Percentiles rank a stretch among this genome's conserved stretches.
Evolutionary conservation across 2,113 vertebrate genomes (phyloP).

Genomic region (Anolis sagrei): DNA sequence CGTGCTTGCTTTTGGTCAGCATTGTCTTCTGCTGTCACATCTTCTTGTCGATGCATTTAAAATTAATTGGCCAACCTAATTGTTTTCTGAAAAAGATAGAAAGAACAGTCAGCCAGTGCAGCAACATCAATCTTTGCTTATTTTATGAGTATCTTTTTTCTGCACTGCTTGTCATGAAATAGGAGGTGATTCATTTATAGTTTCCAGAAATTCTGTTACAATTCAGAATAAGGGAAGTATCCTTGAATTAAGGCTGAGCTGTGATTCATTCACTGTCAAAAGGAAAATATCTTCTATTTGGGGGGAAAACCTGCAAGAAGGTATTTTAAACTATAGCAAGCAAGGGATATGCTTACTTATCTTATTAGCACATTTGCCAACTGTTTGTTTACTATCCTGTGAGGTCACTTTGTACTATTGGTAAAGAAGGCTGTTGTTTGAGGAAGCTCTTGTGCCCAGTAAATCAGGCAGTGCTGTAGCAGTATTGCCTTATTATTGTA

Average conservation of each 20-base stretch:
- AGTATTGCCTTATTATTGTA: not conserved
- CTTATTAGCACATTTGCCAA: not conserved
- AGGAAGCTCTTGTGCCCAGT: not conserved
- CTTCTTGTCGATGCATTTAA: too few relatives aligned
- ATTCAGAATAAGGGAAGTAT: not conserved
- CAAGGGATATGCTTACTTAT: not conserved
- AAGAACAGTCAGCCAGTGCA: not conserved
- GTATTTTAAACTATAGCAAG: not conserved
- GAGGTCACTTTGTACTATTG: not conserved
- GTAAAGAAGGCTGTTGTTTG: not conserved
- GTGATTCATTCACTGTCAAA: not conserved
- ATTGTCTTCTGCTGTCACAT: not conserved
- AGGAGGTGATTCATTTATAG: not conserved
- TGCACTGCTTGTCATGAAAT: not conserved
- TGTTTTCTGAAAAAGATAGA: not conserved
- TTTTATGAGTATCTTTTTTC: not conserved
- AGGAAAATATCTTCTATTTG: not conserved
- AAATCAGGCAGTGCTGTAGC: not conserved
- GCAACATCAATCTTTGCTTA: not conserved
- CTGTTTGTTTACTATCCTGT: not conserved
- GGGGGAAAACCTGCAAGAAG: not conserved
- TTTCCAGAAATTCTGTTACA: conserved; percentile 7
- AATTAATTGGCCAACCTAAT: not conserved
- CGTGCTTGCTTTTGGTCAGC: too few relatives aligned
- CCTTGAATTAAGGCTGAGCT: not conserved